These are phyloP conservation scores for Drosophila pseudotalamancana DNA, from an alignment of 2,888 invertebrate species.

Conservation along the genomic window DNA sequence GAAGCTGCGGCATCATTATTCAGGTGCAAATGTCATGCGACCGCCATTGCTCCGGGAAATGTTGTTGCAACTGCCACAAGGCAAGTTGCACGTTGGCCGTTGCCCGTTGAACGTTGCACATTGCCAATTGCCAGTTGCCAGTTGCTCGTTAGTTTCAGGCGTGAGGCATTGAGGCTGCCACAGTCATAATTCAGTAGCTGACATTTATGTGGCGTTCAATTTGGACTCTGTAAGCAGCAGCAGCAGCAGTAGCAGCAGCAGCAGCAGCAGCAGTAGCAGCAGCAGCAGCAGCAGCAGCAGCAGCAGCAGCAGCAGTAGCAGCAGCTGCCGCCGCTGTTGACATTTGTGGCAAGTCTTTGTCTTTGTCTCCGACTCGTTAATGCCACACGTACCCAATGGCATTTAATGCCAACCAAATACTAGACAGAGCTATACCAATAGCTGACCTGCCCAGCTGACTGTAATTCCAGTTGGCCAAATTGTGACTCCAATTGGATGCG, in stretches of 20 bases:
- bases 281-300: constrained; percentile 1
- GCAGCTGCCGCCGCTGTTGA: constrained; percentile 18
- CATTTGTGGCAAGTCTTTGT: constrained; percentile 35
- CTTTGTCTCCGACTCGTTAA: too few relatives aligned
- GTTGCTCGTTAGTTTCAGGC: constrained; percentile 13
- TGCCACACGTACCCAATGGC: constrained; percentile 8
- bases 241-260: constrained; percentile 4
- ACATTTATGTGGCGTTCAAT: constrained; percentile 60
- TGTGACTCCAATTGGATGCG: constrained; percentile 8
- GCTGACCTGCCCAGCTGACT: constrained; percentile 29
- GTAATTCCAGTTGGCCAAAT: constrained; percentile 8
- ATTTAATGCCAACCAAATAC: constrained; percentile 31
- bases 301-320: constrained; percentile 1
- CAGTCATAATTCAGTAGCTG: constrained; percentile 49
- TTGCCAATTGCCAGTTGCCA: not conserved
- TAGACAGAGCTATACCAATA: not conserved
- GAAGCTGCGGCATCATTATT: constrained; percentile 35
- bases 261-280: constrained; percentile 2
- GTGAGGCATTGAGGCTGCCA: constrained; percentile 5
- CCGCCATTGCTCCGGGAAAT: constrained; percentile 8
- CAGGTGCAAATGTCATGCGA: constrained; percentile 57
- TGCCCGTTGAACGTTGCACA: not conserved
- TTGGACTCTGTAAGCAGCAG: too few relatives aligned
- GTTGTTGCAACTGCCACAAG: constrained; percentile 9
- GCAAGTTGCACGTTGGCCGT: not conserved